phyloP scores from a whole-genome alignment of 2,888 invertebrate species.

The Zonitis immaculata region DNA sequence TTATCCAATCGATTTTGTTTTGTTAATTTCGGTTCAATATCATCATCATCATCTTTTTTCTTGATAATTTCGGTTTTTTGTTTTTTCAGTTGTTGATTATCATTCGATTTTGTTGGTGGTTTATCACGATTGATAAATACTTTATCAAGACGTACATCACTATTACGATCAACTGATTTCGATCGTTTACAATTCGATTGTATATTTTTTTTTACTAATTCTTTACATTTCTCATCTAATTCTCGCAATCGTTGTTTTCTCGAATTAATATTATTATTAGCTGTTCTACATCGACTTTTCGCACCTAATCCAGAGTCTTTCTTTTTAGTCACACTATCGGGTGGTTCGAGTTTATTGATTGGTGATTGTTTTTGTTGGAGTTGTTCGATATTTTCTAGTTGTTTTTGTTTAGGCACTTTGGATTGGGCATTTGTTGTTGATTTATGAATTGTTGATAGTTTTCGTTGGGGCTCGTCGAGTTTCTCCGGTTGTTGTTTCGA shows the following conservation, averaged over 20 bases:
- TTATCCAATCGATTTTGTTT: neutral
- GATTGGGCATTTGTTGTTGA: neutral
- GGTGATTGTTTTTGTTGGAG: neutral
- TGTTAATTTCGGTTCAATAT: neutral
- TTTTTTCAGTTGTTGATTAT: neutral
- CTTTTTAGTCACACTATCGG: constrained; percentile 52
- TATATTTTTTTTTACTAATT: constrained; percentile 49
- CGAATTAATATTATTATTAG: constrained; percentile 37
- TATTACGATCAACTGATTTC: constrained; percentile 12
- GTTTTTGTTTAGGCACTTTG: neutral
- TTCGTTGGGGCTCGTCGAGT: too few species aligned
- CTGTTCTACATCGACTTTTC: constrained; percentile 38
- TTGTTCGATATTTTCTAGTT: neutral
- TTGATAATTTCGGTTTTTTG: neutral
- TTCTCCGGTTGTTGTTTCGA: too few species aligned
- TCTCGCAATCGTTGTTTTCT: constrained; percentile 50
- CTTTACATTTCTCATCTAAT: constrained; percentile 46
- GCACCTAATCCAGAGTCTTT: constrained; percentile 51
- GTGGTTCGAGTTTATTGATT: constrained; percentile 25
- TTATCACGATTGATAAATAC: neutral
- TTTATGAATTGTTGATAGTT: too few species aligned
- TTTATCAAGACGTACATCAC: neutral
- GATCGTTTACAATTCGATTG: constrained; percentile 36
- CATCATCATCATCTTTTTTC: neutral
- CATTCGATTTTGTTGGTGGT: neutral